Percentiles rank a stretch among this genome's conserved stretches.
Evolutionary conservation across 2,113 vertebrate genomes (phyloP).

Genomic region (Epinephelus fuscoguttatus): DNA sequence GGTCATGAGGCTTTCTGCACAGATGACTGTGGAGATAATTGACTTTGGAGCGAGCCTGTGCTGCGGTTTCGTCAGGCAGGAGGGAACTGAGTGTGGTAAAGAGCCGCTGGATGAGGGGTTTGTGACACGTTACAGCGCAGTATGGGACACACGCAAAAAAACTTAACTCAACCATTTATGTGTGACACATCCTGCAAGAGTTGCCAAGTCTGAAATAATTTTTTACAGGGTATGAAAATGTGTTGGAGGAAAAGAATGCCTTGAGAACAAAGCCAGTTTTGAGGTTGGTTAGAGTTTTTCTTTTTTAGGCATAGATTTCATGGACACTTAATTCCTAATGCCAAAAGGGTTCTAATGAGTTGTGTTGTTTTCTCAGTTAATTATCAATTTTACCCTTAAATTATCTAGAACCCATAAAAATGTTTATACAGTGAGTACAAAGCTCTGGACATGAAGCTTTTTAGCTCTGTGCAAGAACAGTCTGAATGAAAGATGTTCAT

Average conservation of each 20-base stretch:
- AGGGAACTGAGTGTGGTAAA: constrained; percentile 25
- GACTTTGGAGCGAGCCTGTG: constrained; percentile 26
- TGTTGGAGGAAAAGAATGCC: neutral
- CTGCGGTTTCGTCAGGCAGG: constrained; percentile 33
- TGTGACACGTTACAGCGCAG: constrained; percentile 20
- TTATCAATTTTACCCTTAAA: neutral
- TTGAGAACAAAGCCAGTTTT: neutral
- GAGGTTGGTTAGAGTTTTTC: too few species aligned
- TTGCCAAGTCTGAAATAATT: neutral
- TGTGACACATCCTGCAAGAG: constrained; percentile 13
- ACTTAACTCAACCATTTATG: constrained; percentile 14
- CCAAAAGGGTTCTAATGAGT: neutral
- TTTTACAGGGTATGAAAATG: neutral
- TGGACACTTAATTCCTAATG: neutral
- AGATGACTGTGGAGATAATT: constrained; percentile 41
- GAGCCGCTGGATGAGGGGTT: constrained; percentile 20
- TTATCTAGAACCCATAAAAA: neutral
- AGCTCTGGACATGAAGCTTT: neutral
- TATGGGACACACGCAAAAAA: constrained; percentile 5
- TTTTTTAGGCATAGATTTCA: neutral
- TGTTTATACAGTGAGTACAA: neutral
- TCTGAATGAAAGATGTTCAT: neutral
- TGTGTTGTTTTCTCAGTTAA: neutral
- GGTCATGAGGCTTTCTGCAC: constrained; percentile 36
- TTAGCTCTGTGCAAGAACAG: neutral